Percentiles rank a stretch among this genome's conserved stretches.
Evolutionary conservation across 2,113 vertebrate genomes (phyloP).

Genomic region (Melanerpes aurifrons): DNA sequence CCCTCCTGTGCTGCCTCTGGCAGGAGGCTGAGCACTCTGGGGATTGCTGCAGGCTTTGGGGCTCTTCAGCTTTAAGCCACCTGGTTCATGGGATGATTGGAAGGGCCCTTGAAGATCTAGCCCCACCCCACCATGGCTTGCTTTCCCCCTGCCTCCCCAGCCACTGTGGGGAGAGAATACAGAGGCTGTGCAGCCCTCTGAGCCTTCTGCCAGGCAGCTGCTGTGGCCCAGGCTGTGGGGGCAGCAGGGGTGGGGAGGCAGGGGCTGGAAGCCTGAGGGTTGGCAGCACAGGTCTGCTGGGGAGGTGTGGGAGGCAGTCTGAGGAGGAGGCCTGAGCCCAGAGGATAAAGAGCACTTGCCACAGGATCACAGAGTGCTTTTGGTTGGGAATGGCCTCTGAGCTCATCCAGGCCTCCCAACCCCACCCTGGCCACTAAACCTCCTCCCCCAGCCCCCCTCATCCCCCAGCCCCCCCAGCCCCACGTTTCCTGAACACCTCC

Average conservation of each 20-base stretch:
- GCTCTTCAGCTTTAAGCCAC: neutral
- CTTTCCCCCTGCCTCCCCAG: too few relatives aligned
- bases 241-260: neutral
- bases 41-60: neutral
- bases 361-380: too few relatives aligned
- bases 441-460: too few relatives aligned
- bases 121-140: neutral
- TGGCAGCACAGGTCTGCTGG: neutral
- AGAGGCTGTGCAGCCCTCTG: fast-evolving
- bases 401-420: too few relatives aligned
- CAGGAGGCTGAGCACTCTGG: neutral
- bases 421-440: too few relatives aligned
- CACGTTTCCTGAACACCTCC: too few relatives aligned
- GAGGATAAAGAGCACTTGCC: neutral
- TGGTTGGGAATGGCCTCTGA: too few relatives aligned
- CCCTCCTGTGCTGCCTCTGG: neutral
- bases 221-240: neutral
- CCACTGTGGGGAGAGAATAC: neutral
- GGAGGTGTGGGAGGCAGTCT: neutral
- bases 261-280: neutral
- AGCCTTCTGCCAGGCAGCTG: neutral
- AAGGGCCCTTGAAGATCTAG: neutral
- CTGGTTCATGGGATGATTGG: neutral
- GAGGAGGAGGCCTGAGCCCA: neutral
- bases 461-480: too few relatives aligned